Base-by-base conservation (phyloP, 2,888 invertebrate genomes). In the Drosophila maculinotata region DNA sequence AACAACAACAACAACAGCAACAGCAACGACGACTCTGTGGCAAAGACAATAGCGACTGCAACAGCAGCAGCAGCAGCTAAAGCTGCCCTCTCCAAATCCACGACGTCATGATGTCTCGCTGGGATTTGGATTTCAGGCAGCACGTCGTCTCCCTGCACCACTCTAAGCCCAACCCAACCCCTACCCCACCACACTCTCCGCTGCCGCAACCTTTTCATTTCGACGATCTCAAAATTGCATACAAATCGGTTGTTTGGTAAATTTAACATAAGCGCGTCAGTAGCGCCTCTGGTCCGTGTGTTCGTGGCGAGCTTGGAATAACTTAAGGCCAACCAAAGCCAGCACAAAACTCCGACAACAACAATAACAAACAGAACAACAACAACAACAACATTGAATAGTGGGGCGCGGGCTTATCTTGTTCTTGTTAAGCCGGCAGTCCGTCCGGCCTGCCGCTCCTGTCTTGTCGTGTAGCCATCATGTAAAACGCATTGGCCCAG, bases 81-180 rank as follows among this genome's bases (percentile, higher is more conserved):
- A 31, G 57, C 59, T 12, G 59, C 33, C 60, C 56, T 54, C 54
- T 47, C 68, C 70, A 69, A 78, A 64, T 67, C 69, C 74, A 67
- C 87, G 89, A 81, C 90, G 90, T 89, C 90, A 89, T 85, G 83
- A 83, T 89, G 90, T 90, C 90, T 90, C 90, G 89, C 69, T 89
- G 87, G 84, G 85, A 80, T 73, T 82, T 85, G 79, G 84, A 79
- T 76, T 87, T 87, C 76, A 82, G 66, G 66, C 52, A 31, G 53
- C 23, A n/a, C 17, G 33, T 20, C 20, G 23, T 26, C 15, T 12
- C 20, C 28, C 14, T 12, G 12, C 20, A 10, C 5, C 14, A 23
- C 35, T 3, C 38, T 14, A n/a, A n/a, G n/a, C 15, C 52, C 4
- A n/a, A 7, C 3, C 30, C 6, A n/a, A n/a, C n/a, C n/a, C n/a